A percentile compares a stretch with the other conserved stretches of the same genome.
phyloP scores from a whole-genome alignment of 2,797 vertebrate genomes.

The Aeoliscus strigatus region DNA sequence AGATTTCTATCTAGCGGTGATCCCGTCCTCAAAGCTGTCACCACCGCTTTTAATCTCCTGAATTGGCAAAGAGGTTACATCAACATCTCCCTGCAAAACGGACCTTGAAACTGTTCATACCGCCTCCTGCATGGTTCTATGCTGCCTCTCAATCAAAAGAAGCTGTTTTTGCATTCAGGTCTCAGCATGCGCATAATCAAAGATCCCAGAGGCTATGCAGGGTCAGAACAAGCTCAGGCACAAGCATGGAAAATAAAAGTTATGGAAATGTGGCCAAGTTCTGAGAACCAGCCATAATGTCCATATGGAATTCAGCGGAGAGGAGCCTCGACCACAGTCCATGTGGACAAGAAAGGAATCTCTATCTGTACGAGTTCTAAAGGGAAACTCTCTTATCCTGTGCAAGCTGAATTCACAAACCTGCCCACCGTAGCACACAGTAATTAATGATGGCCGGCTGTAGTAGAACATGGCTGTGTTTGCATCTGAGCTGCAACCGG shows the following conservation, averaged over 20 bases:
- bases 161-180: conserved; percentile 60
- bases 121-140: conserved; percentile 27
- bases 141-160: conserved; percentile 62
- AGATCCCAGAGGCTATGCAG: conserved; percentile 53
- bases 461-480: too few species aligned
- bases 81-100: conserved; percentile 40
- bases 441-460: conserved; percentile 18
- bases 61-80: conserved; percentile 32
- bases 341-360: conserved; percentile 24
- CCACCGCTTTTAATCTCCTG: conserved; percentile 38
- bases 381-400: conserved; percentile 26
- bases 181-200: conserved; percentile 61
- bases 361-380: conserved; percentile 25
- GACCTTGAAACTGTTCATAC: conserved; percentile 49
- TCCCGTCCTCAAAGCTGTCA: conserved; percentile 43
- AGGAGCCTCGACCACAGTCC: conserved; percentile 29
- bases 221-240: conserved; percentile 62
- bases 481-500: too few species aligned
- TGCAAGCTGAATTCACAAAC: conserved; percentile 18
- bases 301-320: conserved; percentile 49
- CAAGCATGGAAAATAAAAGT: conserved; percentile 64
- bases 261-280: conserved; percentile 66
- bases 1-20: conserved; percentile 42
- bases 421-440: conserved; percentile 5
- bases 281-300: conserved; percentile 43